Base-by-base conservation (phyloP, 2,113 vertebrate species). In the Cebidichthys violaceus region DNA sequence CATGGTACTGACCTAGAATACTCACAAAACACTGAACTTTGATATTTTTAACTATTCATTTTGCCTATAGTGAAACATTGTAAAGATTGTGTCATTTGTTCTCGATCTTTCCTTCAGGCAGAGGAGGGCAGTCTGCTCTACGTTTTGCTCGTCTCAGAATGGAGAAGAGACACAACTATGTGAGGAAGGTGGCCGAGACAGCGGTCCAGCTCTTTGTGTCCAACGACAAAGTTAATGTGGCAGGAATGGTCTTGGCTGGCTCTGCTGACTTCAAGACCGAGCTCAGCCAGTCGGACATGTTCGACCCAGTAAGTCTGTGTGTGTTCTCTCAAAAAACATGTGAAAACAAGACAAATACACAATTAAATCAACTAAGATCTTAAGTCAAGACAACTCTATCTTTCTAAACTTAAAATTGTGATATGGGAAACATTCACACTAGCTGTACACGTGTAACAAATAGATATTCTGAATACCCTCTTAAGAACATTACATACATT, bases 221-320 rank as follows among this genome's bases (percentile, higher is more conserved):
- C 70, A 98, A 97, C 0, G 98, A 99, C 95, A 99, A 99, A 94
- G 98, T 99, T 91, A 99, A 99, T 70, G 98, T 99, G 90, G 98
- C 97, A 22, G 98, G 98, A 90, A 97, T 99, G 75, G 97, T 99
- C 83, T 93, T 99, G 84, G 98, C 98, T 81, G 98, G 98, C 6
- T 99, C 98, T 20, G 98, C 98, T 9, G 98, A 99, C 92, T 99
- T 99, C 94, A 99, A 99, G 95, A 99, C 98, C 0, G 98, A 99
- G 88, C 95, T 99, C 85, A 99, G 98, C 90, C 98, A 99, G 52
- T 99, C 98, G 2, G 98, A 99, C 94, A 99, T 99, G 98, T 99
- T 99, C 87, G 98, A 99, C 91, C 98, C 99, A 95, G 98, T 99
- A 94, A 95, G 96, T 91, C 54, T 54, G 2, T 70, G 18, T 77